phyloP scores from a whole-genome alignment of 1,140 invertebrate species.

The Phortica variegata region DNA sequence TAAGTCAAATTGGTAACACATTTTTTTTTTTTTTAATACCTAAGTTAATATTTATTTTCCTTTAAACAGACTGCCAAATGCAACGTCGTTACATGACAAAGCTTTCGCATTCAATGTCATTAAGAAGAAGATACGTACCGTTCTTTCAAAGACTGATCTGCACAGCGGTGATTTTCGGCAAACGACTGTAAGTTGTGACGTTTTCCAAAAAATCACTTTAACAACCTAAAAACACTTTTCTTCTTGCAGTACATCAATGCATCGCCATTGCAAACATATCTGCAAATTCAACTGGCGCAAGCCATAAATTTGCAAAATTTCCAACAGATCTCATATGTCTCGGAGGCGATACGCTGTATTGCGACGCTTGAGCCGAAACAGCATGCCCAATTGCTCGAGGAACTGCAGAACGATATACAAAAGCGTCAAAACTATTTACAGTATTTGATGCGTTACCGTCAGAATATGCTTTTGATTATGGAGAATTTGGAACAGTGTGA shows the following conservation, averaged over 20 bases:
- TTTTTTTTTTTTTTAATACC: not conserved
- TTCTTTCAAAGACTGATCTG: constrained; percentile 82
- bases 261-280: constrained; percentile 59
- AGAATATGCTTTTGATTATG: constrained; percentile 77
- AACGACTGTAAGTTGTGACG: constrained; percentile 27
- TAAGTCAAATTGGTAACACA: constrained; percentile 1
- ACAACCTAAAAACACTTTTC: not conserved
- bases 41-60: not conserved
- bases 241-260: constrained; percentile 30
- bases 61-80: constrained; percentile 17
- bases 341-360: constrained; percentile 78
- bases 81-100: constrained; percentile 17
- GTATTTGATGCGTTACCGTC: constrained; percentile 81
- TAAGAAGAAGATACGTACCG: constrained; percentile 88
- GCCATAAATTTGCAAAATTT: constrained; percentile 83
- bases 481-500: constrained; percentile 74
- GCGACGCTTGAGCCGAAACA: constrained; percentile 71
- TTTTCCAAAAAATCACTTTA: not conserved
- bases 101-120: constrained; percentile 72
- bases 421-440: constrained; percentile 78
- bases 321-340: constrained; percentile 77
- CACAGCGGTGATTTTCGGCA: constrained; percentile 58
- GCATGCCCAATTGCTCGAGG: constrained; percentile 74
- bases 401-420: constrained; percentile 80
- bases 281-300: constrained; percentile 82